Evolutionary conservation across 2,797 vertebrate species (phyloP), one percentile per base, ranked within the genome.

Genomic region (Bothrops alternatus): DNA sequence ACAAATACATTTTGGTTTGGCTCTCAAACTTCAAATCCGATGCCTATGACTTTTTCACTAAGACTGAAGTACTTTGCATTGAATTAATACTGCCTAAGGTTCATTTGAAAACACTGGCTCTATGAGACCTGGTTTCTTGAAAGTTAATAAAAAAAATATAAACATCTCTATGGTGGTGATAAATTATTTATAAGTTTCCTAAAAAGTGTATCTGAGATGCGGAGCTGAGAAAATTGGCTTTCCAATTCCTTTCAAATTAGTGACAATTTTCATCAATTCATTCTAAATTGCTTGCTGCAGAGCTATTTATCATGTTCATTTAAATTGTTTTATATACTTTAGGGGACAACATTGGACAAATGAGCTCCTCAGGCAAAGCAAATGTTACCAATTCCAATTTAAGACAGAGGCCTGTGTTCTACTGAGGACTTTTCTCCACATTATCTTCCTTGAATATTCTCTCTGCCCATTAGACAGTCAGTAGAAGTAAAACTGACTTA

Each of bases 221-320:
- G 47, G 6, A 87, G 60, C 82, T 89, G 88, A 57, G 58, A 87
- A 86, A 92, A 65, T 23, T 28, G 78, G n/a, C 53, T 90, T 42
- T 42, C 42, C 60, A 57, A 65, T 90, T 90, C 87, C 61, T 90
- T 91, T 86, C 57, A 86, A 87, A 90, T 92, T 92, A 92, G 65
- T 86, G 32, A 90, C 57, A 26, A 14, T 28, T 65, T 92, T 25
- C 57, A 55, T 25, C 42, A 65, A 47, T 56, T 86, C 50, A 32
- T 28, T 56, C 53, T 87, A 87, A 90, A 92, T 56, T 25, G 23
- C 26, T 37, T 25, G 23, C 26, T 37, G 25, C 20, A 56, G 14
- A 60, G 50, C 56, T 57, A 92, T 55, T 53, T 57, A 25, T 53
- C 28, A 53, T 18, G 37, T 85, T 57, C 47, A 32, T 87, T 65